phyloP scores from a whole-genome alignment of 2,113 vertebrate genomes.

The Corythaixoides concolor region DNA sequence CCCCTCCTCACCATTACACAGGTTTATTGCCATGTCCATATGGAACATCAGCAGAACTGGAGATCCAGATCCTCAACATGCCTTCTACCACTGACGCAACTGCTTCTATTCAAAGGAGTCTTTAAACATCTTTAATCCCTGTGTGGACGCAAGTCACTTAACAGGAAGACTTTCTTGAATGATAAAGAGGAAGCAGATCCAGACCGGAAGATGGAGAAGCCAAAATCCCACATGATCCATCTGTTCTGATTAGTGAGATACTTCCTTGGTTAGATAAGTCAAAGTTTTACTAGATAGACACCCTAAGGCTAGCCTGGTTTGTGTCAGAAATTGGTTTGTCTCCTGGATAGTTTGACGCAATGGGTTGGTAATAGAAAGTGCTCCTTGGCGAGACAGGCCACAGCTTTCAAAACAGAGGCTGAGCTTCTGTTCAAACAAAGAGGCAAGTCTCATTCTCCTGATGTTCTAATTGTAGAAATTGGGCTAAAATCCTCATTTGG shows the following conservation, averaged over 20 bases:
- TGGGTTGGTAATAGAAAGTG: neutral
- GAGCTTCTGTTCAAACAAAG: neutral
- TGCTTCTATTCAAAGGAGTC: neutral
- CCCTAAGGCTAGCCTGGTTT: neutral
- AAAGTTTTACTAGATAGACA: neutral
- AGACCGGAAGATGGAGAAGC: neutral
- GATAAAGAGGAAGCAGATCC: neutral
- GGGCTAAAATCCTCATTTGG: neutral
- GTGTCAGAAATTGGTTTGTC: neutral
- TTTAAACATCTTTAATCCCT: neutral
- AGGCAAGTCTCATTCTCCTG: neutral
- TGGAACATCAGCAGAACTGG: neutral
- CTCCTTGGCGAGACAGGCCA: neutral
- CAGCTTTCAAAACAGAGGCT: neutral
- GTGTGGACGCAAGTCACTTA: rapidly evolving
- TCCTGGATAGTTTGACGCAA: neutral
- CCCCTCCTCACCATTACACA: neutral
- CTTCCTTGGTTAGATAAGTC: neutral
- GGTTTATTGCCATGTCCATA: neutral
- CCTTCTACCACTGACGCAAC: neutral
- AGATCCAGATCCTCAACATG: neutral
- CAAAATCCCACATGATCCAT: neutral
- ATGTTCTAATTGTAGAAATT: neutral
- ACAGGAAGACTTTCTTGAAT: neutral
- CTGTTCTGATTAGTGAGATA: neutral